Base-by-base conservation (phyloP, 37 sponge, comb jelly and placozoan species). In the Ephydatia muelleri region DNA sequence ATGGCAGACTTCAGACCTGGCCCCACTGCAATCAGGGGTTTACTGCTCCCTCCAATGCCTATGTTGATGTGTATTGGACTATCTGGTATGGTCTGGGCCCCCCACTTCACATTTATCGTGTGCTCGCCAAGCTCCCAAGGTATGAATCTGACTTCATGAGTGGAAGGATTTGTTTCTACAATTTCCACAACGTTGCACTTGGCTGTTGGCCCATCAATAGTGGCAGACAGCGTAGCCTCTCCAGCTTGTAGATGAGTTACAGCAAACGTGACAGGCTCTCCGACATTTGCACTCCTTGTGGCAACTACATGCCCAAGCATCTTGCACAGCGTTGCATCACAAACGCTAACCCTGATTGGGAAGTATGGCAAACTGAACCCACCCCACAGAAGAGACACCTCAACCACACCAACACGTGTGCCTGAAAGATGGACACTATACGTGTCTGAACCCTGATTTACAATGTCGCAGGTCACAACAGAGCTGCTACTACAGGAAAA, bases 91-190 rank as follows among this genome's bases (percentile, higher is more conserved):
- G 83, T 31, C 25, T 67, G 49, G 1, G 71, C 85, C 11, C 93
- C 95, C 85, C 86, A 95, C 19, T 72, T 26, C 2, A 97, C 84
- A 33, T 78, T 83, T 28, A 97, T 80, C 25, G 23, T 75, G 70
- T 95, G 93, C 48, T 75, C 72, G 22, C 97, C 95, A 47, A 84
- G 69, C 75, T 97, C 93, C 89, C 87, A 88, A 21, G 87, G 88
- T 5, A 85, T 92, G 84, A 79, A 91, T 69, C 66, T 40, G 21
- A 83, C 78, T 38, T 83, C 91, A 36, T 86, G 71, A 19, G 57
- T 81, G 12, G 29, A 72, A 12, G 82, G 83, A 11, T 47, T 43
- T 0, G 36, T 68, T 38, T 81, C 76, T 67, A 49, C 38, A 3
- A 82, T 73, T 6, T 85, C 82, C 13, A 83, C 80, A 21, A 84